Evolutionary conservation across 2,888 invertebrate genomes (phyloP), one percentile per base, ranked within the genome.

Genomic region (Melangyna quadrimaculata): DNA sequence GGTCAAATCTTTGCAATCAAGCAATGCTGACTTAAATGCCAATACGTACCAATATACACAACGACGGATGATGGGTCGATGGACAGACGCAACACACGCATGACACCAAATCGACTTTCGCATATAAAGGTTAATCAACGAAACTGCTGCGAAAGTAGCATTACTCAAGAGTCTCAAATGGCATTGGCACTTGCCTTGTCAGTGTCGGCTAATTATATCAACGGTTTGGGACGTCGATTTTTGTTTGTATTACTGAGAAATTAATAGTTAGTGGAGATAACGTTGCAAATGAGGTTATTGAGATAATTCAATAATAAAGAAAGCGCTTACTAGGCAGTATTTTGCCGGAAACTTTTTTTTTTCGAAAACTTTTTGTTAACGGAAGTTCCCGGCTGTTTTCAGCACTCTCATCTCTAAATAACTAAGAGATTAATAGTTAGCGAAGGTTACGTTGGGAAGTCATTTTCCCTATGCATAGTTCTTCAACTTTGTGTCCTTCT

Each of bases 51-150:
- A n/a, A n/a, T n/a, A n/a, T 43, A 29, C 22, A 45, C 7, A 24
- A 7, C 6, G 24, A 51, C 24, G 51, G 7, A n/a, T n/a, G n/a
- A n/a, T n/a, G n/a, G n/a, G n/a, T n/a, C n/a, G n/a, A n/a, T n/a
- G n/a, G n/a, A n/a, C n/a, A 40, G n/a, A 40, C 40, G n/a, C 12
- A 14, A 37, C 37, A 14, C 24, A 10, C 63, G 71, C 57, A 63
- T 59, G 65, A 72, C 72, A 51, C 24, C 24, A 57, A 70, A 19
- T 3, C 22, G 72, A 77, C 80, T 81, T 80, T 84, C 80, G 75
- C 67, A 77, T n/a, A n/a, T n/a, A 80, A 72, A 80, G 80, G 75
- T 81, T 86, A 86, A 81, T 80, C 84, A 86, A 37, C 63, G n/a
- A 67, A 74, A 69, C 2, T 35, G n/a, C 29, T 45, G 45, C 45